Conservation (phyloP, 2,113 vertebrate species). For the Bufo bufo region DNA sequence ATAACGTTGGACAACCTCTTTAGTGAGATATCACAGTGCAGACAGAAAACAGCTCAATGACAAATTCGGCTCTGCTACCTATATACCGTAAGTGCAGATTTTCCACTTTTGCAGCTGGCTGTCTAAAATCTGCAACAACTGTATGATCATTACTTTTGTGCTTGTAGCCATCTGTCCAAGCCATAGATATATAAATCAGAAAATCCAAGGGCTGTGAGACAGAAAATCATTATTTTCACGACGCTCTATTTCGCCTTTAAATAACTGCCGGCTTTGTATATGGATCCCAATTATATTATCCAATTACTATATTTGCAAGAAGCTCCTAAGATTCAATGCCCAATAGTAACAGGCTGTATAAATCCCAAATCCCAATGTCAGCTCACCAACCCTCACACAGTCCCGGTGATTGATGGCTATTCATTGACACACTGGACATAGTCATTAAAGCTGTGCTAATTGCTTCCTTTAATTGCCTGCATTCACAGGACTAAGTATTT, state of each 20-base stretch:
- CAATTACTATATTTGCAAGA: background rate
- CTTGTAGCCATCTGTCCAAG: slow-evolving; percentile 1
- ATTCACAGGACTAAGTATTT: no score
- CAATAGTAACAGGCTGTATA: background rate
- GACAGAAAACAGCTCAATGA: background rate
- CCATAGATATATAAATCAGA: background rate
- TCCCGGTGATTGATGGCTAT: background rate
- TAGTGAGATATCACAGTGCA: no score
- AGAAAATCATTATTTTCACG: slow-evolving; percentile 28
- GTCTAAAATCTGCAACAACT: background rate
- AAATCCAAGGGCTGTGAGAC: slow-evolving; percentile 22
- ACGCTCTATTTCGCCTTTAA: background rate
- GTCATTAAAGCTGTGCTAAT: background rate
- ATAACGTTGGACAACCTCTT: no score
- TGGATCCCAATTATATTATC: background rate
- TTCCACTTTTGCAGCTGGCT: background rate
- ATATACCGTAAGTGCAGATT: background rate
- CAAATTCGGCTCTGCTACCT: background rate
- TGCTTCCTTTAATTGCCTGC: background rate
- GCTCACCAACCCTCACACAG: background rate
- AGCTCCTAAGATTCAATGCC: background rate
- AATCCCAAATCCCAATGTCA: background rate
- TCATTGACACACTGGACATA: background rate
- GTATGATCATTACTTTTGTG: background rate
- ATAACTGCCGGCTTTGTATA: background rate